Evolutionary conservation across 2,113 vertebrate genomes (phyloP).

Genomic region (Orthochromis malagaraziensis): DNA sequence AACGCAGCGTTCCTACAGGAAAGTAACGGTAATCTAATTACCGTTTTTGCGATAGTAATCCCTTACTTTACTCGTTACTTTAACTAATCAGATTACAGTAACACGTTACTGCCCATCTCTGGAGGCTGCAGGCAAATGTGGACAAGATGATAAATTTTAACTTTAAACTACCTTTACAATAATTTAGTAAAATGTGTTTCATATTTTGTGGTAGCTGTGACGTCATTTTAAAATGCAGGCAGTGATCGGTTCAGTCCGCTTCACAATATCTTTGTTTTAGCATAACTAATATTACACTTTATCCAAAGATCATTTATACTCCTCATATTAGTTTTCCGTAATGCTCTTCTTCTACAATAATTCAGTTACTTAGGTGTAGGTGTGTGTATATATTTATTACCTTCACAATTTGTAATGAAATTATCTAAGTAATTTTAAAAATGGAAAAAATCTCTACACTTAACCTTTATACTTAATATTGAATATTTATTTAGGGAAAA

Average conservation of each 20-base stretch:
- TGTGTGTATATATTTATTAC: fast-evolving
- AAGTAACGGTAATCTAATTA: too few relatives aligned
- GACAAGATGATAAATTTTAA: neutral
- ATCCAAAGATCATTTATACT: neutral
- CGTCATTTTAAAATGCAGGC: neutral
- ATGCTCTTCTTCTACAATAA: neutral
- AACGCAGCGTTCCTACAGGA: too few relatives aligned
- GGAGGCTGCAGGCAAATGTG: neutral
- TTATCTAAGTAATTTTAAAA: neutral
- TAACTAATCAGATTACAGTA: too few relatives aligned
- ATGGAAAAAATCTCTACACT: neutral
- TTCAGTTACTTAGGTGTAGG: neutral
- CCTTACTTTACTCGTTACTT: too few relatives aligned
- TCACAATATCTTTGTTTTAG: neutral
- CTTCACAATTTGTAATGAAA: neutral
- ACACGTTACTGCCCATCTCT: too few relatives aligned
- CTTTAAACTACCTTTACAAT: neutral
- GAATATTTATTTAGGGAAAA: neutral
- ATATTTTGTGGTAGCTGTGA: neutral
- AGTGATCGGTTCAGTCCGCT: neutral
- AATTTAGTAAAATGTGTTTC: neutral
- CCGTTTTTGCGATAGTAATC: too few relatives aligned
- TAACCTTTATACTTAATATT: neutral
- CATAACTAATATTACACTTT: neutral
- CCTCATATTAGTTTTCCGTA: neutral